phyloP scores from a whole-genome alignment of 2,888 invertebrate species.

The Globia sparganii region DNA sequence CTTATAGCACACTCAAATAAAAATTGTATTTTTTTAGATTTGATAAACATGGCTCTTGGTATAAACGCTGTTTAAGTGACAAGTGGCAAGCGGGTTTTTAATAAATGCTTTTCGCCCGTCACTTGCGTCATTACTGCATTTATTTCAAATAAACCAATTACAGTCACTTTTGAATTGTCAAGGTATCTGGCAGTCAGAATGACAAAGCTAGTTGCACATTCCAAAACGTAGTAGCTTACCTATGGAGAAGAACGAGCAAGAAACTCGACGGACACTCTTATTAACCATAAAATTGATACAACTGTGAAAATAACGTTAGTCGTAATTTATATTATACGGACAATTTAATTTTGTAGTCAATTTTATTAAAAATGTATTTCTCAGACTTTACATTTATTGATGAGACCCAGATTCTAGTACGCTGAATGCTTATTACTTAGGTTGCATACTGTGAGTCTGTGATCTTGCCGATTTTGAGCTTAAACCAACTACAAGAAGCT shows the following conservation, averaged over 20 bases:
- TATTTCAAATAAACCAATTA: background rate
- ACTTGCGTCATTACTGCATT: no score
- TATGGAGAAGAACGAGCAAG: background rate
- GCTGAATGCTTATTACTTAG: conserved; percentile 1
- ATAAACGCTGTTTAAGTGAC: no score
- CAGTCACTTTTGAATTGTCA: background rate
- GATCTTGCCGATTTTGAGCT: background rate
- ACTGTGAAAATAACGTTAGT: background rate
- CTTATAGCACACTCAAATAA: no score
- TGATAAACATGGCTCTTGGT: no score
- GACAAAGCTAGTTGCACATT: background rate
- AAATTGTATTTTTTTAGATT: no score
- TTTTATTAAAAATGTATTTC: background rate
- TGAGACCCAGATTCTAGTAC: background rate
- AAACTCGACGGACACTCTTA: background rate
- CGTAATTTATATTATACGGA: background rate
- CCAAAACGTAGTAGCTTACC: background rate
- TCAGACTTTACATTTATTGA: background rate
- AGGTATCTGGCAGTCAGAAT: background rate
- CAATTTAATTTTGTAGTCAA: background rate
- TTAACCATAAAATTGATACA: background rate
- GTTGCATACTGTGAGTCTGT: background rate
- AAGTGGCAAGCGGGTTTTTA: no score
- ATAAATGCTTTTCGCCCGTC: no score
- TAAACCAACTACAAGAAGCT: conserved; percentile 19